phyloP scores from a whole-genome alignment of 2,888 invertebrate genomes.

The Synergus japonicus region DNA sequence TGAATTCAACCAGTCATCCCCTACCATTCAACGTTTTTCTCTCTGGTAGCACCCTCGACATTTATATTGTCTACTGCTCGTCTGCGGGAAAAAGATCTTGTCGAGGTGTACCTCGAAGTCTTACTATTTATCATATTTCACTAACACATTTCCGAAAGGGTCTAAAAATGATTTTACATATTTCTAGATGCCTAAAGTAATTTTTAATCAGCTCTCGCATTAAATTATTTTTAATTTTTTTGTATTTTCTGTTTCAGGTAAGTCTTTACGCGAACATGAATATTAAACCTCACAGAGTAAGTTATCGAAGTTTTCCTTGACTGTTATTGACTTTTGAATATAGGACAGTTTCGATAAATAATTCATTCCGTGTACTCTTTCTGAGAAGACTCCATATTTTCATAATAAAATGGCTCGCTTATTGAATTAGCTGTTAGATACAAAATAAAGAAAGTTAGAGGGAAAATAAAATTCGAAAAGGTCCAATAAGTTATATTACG shows the following conservation, averaged over 20 bases:
- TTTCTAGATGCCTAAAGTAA: too few relatives aligned
- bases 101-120: not conserved
- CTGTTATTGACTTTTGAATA: too few relatives aligned
- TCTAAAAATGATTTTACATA: not conserved
- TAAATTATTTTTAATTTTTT: too few relatives aligned
- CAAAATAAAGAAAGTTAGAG: slow-evolving; percentile 20
- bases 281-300: not conserved
- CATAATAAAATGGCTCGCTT: not conserved
- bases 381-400: not conserved
- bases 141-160: not conserved
- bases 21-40: slow-evolving; percentile 52
- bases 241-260: not conserved
- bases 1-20: slow-evolving; percentile 43
- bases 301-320: not conserved
- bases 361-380: not conserved
- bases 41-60: slow-evolving; percentile 47
- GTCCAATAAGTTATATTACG: slow-evolving; percentile 47
- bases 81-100: slow-evolving; percentile 46
- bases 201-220: too few relatives aligned
- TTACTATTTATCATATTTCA: not conserved
- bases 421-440: not conserved
- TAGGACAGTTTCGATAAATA: too few relatives aligned
- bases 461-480: slow-evolving; percentile 10
- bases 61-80: slow-evolving; percentile 55
- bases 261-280: not conserved